Percentiles rank a stretch among this genome's conserved stretches.
phyloP scores from a whole-genome alignment of 2,888 invertebrate species.

The Melieria picta region DNA sequence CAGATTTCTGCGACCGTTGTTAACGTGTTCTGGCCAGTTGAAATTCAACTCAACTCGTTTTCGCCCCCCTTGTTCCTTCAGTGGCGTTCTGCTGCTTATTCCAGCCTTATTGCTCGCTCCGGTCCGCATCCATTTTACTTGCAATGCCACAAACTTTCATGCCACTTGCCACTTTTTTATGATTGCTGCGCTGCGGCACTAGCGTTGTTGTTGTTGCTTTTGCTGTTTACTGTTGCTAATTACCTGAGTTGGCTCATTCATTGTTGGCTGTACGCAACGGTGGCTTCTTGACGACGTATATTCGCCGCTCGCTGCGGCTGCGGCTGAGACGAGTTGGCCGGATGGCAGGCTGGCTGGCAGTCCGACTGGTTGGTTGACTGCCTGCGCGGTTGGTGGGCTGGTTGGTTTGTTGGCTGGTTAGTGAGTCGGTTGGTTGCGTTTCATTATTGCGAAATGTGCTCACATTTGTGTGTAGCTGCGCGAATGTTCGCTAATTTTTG shows the following conservation, averaged over 20 bases:
- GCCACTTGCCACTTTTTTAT: neutral
- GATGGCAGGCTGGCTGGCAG: neutral
- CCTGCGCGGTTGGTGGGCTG: constrained; percentile 12
- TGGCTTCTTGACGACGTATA: neutral
- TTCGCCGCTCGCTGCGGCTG: neutral
- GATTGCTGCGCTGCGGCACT: constrained; percentile 5
- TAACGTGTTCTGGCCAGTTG: too few relatives aligned
- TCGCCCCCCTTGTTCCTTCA: too few relatives aligned
- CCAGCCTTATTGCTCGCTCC: too few relatives aligned
- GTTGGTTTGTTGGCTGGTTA: neutral
- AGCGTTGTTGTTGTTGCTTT: neutral
- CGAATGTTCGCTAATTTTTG: constrained; percentile 21
- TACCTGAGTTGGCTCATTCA: neutral
- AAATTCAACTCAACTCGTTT: too few relatives aligned
- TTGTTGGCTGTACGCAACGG: neutral
- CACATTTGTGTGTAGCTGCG: neutral
- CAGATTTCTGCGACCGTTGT: too few relatives aligned
- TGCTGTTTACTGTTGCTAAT: neutral
- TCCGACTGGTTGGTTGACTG: neutral
- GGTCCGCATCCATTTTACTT: too few relatives aligned
- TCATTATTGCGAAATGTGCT: constrained; percentile 9
- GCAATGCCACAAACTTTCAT: too few relatives aligned
- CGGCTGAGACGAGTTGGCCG: neutral
- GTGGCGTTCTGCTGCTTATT: too few relatives aligned
- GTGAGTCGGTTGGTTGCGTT: constrained; percentile 7